Percentiles rank a stretch among this genome's conserved stretches.
Conservation (phyloP, 2,888 invertebrate species). For the Cephonodes hylas region DNA sequence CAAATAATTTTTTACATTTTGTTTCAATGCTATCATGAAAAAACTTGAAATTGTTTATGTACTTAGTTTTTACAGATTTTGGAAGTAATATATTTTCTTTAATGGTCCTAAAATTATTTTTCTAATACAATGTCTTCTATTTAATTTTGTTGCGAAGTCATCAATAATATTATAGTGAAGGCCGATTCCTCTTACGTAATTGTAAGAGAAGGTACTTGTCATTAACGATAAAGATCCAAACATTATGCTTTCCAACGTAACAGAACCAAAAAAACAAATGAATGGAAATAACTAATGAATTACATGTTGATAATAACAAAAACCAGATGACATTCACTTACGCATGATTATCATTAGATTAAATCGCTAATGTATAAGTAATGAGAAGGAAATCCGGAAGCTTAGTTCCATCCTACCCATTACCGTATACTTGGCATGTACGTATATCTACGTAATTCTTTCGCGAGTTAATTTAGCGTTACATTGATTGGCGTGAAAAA, state of each 20-base stretch:
- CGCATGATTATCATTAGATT: background rate
- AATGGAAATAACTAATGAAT: background rate
- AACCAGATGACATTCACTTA: slow-evolving; percentile 1
- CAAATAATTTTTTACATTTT: background rate
- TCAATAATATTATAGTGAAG: too few relatives aligned
- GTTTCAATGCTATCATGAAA: too few relatives aligned
- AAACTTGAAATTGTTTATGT: too few relatives aligned
- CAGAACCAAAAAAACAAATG: background rate
- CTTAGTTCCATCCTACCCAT: slow-evolving; percentile 1
- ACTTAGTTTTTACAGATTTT: too few relatives aligned
- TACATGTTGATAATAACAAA: background rate
- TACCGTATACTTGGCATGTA: background rate
- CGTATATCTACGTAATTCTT: slow-evolving; percentile 16
- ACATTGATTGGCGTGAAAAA: slow-evolving; percentile 1
- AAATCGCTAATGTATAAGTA: slow-evolving; percentile 28
- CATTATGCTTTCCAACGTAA: background rate
- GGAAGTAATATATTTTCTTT: too few relatives aligned
- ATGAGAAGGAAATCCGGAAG: slow-evolving; percentile 25
- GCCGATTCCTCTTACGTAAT: too few relatives aligned
- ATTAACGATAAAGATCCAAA: background rate
- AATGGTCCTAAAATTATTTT: too few relatives aligned
- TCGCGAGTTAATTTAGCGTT: slow-evolving; percentile 18
- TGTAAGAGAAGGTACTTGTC: too few relatives aligned
- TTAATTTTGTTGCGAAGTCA: too few relatives aligned
- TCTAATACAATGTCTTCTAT: too few relatives aligned